Base-by-base conservation (phyloP, 2,113 vertebrate species). In the Parus major region DNA sequence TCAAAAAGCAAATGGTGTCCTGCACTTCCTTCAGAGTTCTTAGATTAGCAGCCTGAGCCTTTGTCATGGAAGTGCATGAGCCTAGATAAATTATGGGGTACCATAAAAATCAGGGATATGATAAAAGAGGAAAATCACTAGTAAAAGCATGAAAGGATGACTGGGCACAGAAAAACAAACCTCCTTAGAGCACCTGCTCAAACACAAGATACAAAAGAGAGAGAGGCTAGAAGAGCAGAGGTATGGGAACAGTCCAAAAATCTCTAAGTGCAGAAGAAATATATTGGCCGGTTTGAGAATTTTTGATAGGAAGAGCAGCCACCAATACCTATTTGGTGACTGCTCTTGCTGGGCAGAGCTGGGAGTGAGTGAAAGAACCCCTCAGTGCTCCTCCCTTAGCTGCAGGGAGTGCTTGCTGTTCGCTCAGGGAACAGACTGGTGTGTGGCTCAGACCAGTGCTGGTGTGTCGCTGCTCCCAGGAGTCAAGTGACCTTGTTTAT, bases 401-500 rank as follows among this genome's bases (percentile, higher is more conserved):
- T 10, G 33, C 65, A 22, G 28, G 24, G 29, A 61, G 47, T 2
- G 28, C n/a, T 14, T 25, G 35, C 52, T 79, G 23, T 68, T 70
- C 1, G 1, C 41, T 6, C 2, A 10, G 56, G 50, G 25, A 88
- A 6, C 47, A 15, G 31, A 3, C 23, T 0, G 1, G 29, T 41
- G 49, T 53, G 53, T 83, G 41, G n/a, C 25, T 91, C 71, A 39
- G 5, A 53, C 36, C 3, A 4, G 50, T 60, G 46, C 14, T 10
- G 46, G 36, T 75, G 80, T 87, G 44, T 65, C 83, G 12, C 73
- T 66, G 69, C 78, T 95, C 70, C 64, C 42, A 47, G 50, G 8
- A 90, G 57, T 36, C 33, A 15, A 89, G 39, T 92, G 93, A 95
- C 91, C 81, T 92, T 93, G 87, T 96, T 88, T 83, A 12, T 59